These are phyloP conservation scores for Malurus melanocephalus DNA, from an alignment of 2,113 vertebrate species.

Conservation along the genomic window DNA sequence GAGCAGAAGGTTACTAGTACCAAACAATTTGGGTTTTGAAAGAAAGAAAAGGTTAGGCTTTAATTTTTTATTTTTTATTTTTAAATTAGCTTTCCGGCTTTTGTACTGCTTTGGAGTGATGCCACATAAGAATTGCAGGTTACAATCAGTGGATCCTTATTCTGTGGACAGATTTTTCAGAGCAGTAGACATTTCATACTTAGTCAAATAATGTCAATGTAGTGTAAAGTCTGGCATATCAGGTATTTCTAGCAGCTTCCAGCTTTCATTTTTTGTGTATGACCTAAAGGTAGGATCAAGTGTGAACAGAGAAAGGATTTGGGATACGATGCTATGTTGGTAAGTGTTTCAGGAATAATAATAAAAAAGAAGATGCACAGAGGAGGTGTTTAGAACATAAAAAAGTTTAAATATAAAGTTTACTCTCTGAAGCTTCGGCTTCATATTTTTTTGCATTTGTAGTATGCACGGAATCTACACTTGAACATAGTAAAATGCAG, in stretches of 20 bases:
- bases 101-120: conserved; percentile 34
- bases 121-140: conserved; percentile 6
- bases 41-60: background rate
- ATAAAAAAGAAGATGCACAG: background rate
- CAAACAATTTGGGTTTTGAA: background rate
- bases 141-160: conserved; percentile 45
- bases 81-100: background rate
- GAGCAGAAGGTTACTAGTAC: background rate
- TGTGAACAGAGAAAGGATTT: background rate
- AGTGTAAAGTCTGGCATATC: conserved; percentile 50
- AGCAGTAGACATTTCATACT: conserved; percentile 43
- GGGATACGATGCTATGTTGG: background rate
- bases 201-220: conserved; percentile 40
- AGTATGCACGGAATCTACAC: background rate
- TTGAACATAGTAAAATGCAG: background rate
- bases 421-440: background rate
- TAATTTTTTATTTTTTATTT: too few relatives aligned
- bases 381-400: background rate
- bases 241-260: conserved; percentile 40
- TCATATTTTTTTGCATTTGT: background rate
- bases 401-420: background rate
- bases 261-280: conserved; percentile 49
- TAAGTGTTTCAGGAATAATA: background rate
- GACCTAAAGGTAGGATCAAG: conserved; percentile 17
- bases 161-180: conserved; percentile 38